Evolutionary conservation across 2,797 vertebrate genomes (phyloP).

Genomic region (Sternotherus odoratus): DNA sequence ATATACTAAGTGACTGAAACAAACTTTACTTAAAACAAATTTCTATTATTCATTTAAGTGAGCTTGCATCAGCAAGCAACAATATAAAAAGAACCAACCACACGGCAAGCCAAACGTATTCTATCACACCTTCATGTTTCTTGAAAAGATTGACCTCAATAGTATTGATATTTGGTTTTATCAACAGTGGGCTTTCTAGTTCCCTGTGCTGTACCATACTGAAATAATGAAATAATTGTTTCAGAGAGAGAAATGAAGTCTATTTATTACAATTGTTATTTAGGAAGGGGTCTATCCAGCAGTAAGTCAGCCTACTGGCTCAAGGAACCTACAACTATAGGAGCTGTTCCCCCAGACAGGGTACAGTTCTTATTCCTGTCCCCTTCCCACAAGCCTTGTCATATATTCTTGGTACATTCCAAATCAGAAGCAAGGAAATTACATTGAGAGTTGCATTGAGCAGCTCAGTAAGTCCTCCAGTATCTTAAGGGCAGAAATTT

Average conservation of each 20-base stretch:
- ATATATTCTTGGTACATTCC: not conserved
- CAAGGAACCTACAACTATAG: not conserved
- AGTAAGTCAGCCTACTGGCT: not conserved
- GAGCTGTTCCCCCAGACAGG: not conserved
- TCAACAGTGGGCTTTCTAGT: accelerated
- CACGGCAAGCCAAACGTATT: not conserved
- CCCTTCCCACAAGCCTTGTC: not conserved
- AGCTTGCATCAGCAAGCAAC: not conserved
- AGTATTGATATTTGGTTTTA: not conserved
- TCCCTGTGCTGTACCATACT: not conserved
- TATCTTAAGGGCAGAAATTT: not conserved
- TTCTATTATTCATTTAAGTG: not conserved
- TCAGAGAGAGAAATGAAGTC: not conserved
- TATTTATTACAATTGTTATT: not conserved
- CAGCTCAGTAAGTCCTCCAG: not conserved
- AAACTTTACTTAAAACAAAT: not conserved
- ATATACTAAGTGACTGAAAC: not conserved
- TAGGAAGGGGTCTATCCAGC: not conserved
- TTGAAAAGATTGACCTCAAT: not conserved
- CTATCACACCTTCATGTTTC: not conserved
- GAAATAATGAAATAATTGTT: not conserved
- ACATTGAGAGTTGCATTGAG: not conserved
- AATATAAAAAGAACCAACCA: not conserved
- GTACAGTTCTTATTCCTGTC: not conserved
- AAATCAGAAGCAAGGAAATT: not conserved